Conservation (phyloP, 2,113 vertebrate genomes). For the Vulpes lagopus region DNA sequence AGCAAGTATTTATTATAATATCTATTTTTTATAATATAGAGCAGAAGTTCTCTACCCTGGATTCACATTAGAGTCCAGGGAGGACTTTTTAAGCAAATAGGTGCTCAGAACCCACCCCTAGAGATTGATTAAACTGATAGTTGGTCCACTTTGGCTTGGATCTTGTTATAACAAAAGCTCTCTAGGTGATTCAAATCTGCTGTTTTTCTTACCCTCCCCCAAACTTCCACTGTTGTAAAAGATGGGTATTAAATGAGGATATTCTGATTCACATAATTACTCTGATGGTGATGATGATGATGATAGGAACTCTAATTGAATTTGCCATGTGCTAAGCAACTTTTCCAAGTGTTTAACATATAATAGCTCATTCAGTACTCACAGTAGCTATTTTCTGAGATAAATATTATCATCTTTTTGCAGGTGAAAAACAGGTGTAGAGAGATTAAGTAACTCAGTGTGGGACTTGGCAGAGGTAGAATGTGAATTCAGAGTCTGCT, state of each 20-base stretch:
- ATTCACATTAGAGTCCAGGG: not conserved
- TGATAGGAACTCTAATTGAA: not conserved
- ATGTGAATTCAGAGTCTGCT: not conserved
- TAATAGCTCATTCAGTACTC: not conserved
- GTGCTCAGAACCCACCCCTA: not conserved
- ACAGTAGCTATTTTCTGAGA: not conserved
- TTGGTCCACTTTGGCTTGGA: not conserved
- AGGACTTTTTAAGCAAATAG: not conserved
- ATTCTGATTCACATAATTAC: constrained; percentile 18
- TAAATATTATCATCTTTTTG: not conserved
- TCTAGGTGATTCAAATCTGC: not conserved
- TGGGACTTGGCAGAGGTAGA: not conserved
- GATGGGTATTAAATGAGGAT: not conserved
- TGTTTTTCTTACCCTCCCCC: not conserved
- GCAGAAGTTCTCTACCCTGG: not conserved
- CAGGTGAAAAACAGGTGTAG: not conserved
- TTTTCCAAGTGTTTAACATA: constrained; percentile 5
- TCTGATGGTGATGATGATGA: not conserved
- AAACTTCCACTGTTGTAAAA: not conserved
- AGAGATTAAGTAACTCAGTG: not conserved
- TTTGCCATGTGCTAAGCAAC: not conserved
- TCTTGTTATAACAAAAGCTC: not conserved
- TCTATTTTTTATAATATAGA: not conserved
- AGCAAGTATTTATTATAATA: not conserved
- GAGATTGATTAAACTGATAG: not conserved